Evolutionary conservation across 2,888 invertebrate species (phyloP).

Genomic region (Ophion ventricosus): DNA sequence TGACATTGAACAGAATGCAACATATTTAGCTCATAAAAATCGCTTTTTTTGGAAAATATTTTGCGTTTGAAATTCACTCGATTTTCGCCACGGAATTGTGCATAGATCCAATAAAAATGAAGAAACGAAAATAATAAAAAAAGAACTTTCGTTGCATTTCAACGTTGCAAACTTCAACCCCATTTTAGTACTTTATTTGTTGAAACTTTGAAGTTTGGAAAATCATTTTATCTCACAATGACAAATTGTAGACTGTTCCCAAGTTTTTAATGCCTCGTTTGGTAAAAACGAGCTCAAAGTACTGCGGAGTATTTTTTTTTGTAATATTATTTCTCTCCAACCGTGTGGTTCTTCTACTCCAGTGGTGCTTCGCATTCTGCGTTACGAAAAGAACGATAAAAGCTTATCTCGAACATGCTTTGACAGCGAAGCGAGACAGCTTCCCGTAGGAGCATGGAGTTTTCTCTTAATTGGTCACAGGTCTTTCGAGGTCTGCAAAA

Average conservation of each 20-base stretch:
- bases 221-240: not conserved
- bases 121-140: no score
- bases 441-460: conserved; percentile 40
- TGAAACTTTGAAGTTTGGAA: not conserved
- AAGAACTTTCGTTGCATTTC: no score
- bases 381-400: conserved; percentile 12
- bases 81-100: no score
- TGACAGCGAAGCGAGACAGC: conserved; percentile 34
- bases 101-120: no score
- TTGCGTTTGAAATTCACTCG: no score
- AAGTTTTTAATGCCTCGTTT: not conserved
- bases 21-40: no score
- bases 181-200: not conserved
- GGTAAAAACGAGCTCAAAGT: not conserved
- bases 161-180: not conserved
- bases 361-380: no score
- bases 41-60: no score
- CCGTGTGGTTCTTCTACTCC: no score
- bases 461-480: conserved; percentile 49
- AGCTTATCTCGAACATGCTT: not conserved
- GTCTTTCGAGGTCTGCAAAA: not conserved
- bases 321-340: no score
- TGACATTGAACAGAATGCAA: no score
- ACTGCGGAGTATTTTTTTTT: not conserved
- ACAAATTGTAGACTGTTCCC: not conserved